Conservation (phyloP, 2,797 vertebrate genomes). For the Xiphorhynchus erythropygius region DNA sequence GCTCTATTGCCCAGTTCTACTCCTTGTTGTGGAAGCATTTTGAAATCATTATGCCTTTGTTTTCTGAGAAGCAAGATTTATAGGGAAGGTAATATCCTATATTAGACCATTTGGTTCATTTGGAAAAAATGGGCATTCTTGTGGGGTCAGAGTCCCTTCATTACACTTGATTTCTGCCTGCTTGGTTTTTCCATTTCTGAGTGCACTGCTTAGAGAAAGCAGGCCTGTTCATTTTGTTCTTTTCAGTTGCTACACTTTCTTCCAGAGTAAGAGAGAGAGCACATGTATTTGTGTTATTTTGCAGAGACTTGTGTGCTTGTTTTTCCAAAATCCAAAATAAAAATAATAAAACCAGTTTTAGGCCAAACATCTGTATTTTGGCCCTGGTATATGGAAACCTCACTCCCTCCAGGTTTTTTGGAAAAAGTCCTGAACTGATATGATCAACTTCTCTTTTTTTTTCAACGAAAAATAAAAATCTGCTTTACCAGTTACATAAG, state of each 20-base stretch:
- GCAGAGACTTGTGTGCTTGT: slow-evolving; percentile 24
- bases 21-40: slow-evolving; percentile 26
- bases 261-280: slow-evolving; percentile 49
- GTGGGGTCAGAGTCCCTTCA: slow-evolving; percentile 31
- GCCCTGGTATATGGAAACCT: slow-evolving; percentile 35
- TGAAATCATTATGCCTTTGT: slow-evolving; percentile 38
- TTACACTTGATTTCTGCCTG: slow-evolving; percentile 52
- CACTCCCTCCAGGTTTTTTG: slow-evolving; percentile 52
- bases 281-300: slow-evolving; percentile 16
- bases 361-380: slow-evolving; percentile 62
- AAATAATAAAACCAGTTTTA: slow-evolving; percentile 56
- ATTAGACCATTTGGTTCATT: slow-evolving; percentile 23
- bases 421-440: slow-evolving; percentile 47
- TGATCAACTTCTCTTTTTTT: slow-evolving; percentile 11
- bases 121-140: slow-evolving; percentile 56
- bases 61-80: slow-evolving; percentile 46
- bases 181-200: slow-evolving; percentile 52
- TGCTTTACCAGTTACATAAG: slow-evolving; percentile 16
- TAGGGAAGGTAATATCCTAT: slow-evolving; percentile 47
- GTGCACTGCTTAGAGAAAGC: slow-evolving; percentile 3
- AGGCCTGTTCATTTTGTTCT: slow-evolving; percentile 31
- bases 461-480: slow-evolving; percentile 8
- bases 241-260: slow-evolving; percentile 30
- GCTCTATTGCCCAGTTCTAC: background rate
- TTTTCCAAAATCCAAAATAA: slow-evolving; percentile 68